Conservation (phyloP, 92 coral and sea anemone species). For the Parazoanthus swiftii region DNA sequence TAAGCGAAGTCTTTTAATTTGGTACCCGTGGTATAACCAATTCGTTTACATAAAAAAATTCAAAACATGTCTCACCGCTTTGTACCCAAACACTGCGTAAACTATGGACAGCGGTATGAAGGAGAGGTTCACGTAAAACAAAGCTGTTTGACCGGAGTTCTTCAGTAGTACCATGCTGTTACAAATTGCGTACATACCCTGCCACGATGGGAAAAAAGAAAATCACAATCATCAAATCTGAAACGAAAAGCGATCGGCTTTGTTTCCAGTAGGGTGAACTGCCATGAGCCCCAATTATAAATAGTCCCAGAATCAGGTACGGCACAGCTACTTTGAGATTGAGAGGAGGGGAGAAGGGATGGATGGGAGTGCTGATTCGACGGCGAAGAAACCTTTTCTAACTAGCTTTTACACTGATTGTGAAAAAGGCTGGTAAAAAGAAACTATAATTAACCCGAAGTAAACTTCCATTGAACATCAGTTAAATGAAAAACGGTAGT, state of each 20-base stretch:
- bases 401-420: too few species aligned
- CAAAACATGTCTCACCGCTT: conserved; percentile 59
- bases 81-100: conserved; percentile 71
- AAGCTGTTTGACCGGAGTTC: conserved; percentile 41
- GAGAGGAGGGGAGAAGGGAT: too few species aligned
- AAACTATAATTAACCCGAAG: too few species aligned
- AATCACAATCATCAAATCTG: not conserved
- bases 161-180: conserved; percentile 78
- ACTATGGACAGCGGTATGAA: conserved; percentile 69
- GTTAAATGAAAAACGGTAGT: too few species aligned
- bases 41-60: not conserved
- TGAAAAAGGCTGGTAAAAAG: too few species aligned
- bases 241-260: not conserved
- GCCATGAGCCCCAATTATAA: not conserved
- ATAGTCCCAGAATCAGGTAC: too few species aligned
- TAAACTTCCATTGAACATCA: too few species aligned
- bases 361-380: too few species aligned
- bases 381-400: too few species aligned
- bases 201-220: conserved; percentile 15
- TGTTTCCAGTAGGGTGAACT: not conserved
- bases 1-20: too few species aligned
- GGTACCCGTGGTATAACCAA: too few species aligned
- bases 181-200: conserved; percentile 82
- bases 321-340: too few species aligned
- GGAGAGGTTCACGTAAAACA: conserved; percentile 60